These are phyloP conservation scores for Drosophila demipolita DNA, from an alignment of 2,888 invertebrate species.

Conservation along the genomic window DNA sequence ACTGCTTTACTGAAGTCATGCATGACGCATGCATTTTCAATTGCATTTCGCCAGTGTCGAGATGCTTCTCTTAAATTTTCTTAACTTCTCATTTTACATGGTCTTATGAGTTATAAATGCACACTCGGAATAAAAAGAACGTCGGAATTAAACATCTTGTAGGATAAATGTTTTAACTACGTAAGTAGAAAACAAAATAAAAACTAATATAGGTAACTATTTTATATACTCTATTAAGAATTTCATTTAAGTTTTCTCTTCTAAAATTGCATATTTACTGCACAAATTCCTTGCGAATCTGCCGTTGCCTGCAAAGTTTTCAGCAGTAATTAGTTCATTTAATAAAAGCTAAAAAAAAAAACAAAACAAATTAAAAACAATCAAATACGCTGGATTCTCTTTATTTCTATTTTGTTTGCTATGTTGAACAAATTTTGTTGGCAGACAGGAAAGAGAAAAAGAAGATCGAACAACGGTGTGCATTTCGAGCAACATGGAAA, in stretches of 20 bases:
- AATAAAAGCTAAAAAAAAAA: background rate
- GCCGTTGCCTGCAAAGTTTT: background rate
- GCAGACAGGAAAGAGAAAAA: background rate
- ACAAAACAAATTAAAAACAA: conserved; percentile 21
- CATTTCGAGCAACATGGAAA: conserved; percentile 31
- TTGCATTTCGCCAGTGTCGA: conserved; percentile 17
- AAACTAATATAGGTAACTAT: background rate
- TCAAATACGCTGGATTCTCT: conserved; percentile 18
- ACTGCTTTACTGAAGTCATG: background rate
- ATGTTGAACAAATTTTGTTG: background rate
- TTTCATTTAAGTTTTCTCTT: background rate
- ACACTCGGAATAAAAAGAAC: background rate
- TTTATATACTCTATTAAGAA: background rate
- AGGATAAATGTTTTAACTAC: background rate
- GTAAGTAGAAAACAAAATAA: background rate
- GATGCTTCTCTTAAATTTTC: conserved; percentile 16
- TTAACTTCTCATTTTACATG: conserved; percentile 3
- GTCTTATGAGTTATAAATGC: background rate
- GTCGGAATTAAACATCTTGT: no score
- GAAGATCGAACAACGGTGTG: conserved; percentile 2
- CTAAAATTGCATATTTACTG: background rate
- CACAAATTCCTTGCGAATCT: background rate
- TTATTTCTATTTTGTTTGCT: background rate
- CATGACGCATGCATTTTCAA: conserved; percentile 23
- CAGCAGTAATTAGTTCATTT: conserved; percentile 7